Evolutionary conservation across 2,113 vertebrate genomes (phyloP), one percentile per base, ranked within the genome.

Genomic region (Corydoras maculifer): DNA sequence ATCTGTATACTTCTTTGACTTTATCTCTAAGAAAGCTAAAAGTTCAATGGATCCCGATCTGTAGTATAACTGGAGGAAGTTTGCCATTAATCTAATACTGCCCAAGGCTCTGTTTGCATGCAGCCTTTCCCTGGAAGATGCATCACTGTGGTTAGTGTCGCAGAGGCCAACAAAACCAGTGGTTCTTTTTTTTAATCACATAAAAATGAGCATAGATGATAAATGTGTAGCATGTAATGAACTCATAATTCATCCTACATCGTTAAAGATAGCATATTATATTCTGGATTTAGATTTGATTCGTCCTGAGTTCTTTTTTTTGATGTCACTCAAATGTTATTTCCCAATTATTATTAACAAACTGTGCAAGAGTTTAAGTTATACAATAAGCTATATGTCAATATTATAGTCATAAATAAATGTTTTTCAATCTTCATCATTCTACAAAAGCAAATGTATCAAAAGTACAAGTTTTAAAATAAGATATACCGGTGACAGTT

Each of bases 1-100:
- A 84, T 87, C 84, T 87, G 81, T 86, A 80, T 84, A 86, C 87
- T 82, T 87, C 86, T 86, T 88, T 87, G 86, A 81, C 80, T 84
- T 88, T 84, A 87, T 84, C 84, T 85, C 84, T 84, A 88, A 60
- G n/a, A n/a, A 73, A 69, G 78, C 84, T 89, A 87, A 88, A 83
- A 87, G 79, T 83, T 81, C 77, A 78, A 51, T 84, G 82, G 78
- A 81, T 83, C 81, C 84, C 85, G 79, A 84, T 85, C 87, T 86
- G 87, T 79, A 82, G 81, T 84, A 74, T 84, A 85, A 78, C 85
- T 75, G 76, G 77, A 82, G 81, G 76, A 81, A 85, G 86, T 83
- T 79, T 82, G 78, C 81, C 73, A 76, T 84, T 84, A 87, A 85
- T 82, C 84, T 81, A 83, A 82, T 84, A 81, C 83, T 76, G 76